Evolutionary conservation across 2,797 vertebrate genomes (phyloP).

Genomic region (Gymnothorax javanicus): DNA sequence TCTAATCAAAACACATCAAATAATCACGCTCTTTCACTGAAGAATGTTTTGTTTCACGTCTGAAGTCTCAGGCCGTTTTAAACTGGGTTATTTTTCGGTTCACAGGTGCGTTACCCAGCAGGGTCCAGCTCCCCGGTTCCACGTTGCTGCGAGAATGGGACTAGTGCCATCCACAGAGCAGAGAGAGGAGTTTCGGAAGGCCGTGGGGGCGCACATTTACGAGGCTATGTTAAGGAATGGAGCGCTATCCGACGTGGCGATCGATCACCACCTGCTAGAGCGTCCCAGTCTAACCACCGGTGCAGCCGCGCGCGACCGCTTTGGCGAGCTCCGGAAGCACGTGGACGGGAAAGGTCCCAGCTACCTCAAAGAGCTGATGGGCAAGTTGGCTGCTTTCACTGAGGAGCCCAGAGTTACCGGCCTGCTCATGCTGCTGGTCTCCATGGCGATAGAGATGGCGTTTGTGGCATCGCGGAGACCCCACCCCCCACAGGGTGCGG

Average conservation of each 20-base stretch:
- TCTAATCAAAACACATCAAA: neutral
- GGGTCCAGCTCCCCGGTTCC: neutral
- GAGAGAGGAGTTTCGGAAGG: slow-evolving; percentile 41
- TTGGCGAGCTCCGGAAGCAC: slow-evolving; percentile 60
- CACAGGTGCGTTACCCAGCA: neutral
- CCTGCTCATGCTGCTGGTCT: slow-evolving; percentile 63
- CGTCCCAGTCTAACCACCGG: too few relatives aligned
- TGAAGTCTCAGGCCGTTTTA: neutral
- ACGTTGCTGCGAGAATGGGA: slow-evolving; percentile 55
- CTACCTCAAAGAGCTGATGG: slow-evolving; percentile 69
- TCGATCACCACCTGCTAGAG: slow-evolving; percentile 54
- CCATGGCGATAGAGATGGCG: slow-evolving; percentile 66
- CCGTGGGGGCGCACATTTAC: slow-evolving; percentile 56
- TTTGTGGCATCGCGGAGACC: slow-evolving; percentile 49
- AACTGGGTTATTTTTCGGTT: neutral
- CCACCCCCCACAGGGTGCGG: slow-evolving; percentile 40
- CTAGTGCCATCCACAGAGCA: slow-evolving; percentile 61
- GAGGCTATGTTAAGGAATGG: slow-evolving; percentile 57
- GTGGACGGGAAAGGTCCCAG: slow-evolving; percentile 58
- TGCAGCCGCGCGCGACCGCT: slow-evolving; percentile 52
- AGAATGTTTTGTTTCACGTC: neutral
- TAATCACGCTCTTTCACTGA: neutral
- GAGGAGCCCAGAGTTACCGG: slow-evolving; percentile 66
- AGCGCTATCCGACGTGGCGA: slow-evolving; percentile 54
- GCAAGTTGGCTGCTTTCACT: slow-evolving; percentile 60